These are phyloP conservation scores for Acipenser transmontanus DNA, from an alignment of 2,797 vertebrate species.

Conservation along the genomic window DNA sequence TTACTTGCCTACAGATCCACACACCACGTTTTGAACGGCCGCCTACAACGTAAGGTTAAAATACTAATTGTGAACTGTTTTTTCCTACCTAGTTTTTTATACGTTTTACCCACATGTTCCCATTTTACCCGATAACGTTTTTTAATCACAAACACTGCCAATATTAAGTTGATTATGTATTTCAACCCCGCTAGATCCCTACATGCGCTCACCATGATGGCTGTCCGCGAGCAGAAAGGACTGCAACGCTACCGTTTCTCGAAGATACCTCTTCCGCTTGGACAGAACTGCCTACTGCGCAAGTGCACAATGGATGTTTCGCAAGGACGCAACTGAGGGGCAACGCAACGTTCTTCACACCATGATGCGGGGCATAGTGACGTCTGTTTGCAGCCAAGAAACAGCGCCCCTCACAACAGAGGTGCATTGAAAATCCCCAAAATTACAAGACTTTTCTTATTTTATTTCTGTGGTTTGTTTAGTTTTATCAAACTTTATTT, in stretches of 20 bases:
- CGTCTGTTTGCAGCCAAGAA: no score
- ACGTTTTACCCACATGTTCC: neutral
- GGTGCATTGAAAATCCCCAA: no score
- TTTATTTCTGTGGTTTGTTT: no score
- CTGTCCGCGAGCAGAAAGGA: conserved; percentile 60
- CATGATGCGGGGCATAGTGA: no score
- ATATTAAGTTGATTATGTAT: conserved; percentile 3
- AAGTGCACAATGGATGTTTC: neutral
- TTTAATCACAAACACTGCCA: fast-evolving
- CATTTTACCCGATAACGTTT: fast-evolving
- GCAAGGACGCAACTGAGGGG: neutral
- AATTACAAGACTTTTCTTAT: no score
- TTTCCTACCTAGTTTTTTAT: neutral
- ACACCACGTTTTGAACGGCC: neutral
- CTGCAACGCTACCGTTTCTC: conserved; percentile 20
- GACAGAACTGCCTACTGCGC: neutral
- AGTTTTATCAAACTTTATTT: no score
- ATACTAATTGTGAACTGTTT: no score
- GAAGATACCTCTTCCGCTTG: conserved; percentile 35
- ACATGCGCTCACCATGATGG: conserved; percentile 73
- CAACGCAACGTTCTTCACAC: no score
- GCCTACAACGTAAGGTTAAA: neutral
- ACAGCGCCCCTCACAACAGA: no score
- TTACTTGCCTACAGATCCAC: no score
- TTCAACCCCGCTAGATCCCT: conserved; percentile 11